Conservation (phyloP, 2,888 invertebrate genomes). For the Merodon equestris region DNA sequence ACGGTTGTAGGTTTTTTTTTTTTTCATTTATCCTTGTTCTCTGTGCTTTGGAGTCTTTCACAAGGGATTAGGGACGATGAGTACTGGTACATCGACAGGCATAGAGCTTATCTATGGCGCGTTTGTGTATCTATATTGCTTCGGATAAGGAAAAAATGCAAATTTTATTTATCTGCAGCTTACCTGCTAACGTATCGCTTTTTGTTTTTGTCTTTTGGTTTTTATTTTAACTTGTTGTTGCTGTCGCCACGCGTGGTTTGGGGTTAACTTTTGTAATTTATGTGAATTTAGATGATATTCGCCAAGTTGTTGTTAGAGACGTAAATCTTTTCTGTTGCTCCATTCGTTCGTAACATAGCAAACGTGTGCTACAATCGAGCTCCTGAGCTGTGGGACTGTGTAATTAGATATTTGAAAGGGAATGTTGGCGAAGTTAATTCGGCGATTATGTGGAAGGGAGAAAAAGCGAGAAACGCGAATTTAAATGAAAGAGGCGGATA, state of each 20-base stretch:
- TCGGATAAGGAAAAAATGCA: conserved; percentile 48
- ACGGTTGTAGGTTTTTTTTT: too few relatives aligned
- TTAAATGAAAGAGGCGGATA: neutral
- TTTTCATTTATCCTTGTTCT: conserved; percentile 1
- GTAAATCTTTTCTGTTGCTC: conserved; percentile 26
- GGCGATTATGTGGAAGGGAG: too few relatives aligned
- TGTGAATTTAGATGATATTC: conserved; percentile 61
- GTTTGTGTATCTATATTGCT: too few relatives aligned
- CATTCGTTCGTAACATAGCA: conserved; percentile 28
- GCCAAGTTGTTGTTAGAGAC: conserved; percentile 25
- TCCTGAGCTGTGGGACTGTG: conserved; percentile 14
- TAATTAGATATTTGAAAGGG: conserved; percentile 57
- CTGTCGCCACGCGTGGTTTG: conserved; percentile 25
- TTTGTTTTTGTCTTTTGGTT: too few relatives aligned
- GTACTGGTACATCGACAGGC: conserved; percentile 22
- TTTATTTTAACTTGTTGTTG: conserved; percentile 44
- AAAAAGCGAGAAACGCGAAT: neutral
- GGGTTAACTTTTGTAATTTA: conserved; percentile 65
- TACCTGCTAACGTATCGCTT: conserved; percentile 49
- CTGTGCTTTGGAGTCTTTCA: conserved; percentile 19
- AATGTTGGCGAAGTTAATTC: neutral
- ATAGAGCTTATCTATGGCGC: neutral
- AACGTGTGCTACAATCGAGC: conserved; percentile 23
- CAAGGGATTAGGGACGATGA: conserved; percentile 39
- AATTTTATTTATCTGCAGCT: conserved; percentile 55